These are phyloP conservation scores for Styela clava DNA, from an alignment of 23 tunicate genomes.

Conservation along the genomic window DNA sequence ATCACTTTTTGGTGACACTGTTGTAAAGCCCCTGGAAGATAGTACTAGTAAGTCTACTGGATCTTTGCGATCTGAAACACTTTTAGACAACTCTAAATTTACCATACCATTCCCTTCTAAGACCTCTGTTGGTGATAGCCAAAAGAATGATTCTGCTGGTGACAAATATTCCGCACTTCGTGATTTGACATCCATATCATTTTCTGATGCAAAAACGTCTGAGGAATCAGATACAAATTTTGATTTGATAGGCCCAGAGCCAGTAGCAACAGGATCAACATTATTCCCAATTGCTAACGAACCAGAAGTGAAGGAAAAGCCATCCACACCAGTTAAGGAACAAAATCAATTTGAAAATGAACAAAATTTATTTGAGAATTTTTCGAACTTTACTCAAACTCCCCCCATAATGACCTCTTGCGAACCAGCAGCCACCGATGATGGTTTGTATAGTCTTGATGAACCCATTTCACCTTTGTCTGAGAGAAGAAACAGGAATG, in stretches of 20 bases:
- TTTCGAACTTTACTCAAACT: neutral
- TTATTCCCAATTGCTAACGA: neutral
- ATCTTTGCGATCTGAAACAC: no score
- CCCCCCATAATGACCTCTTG: neutral
- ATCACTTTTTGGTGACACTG: neutral
- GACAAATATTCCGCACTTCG: neutral
- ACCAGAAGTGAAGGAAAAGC: neutral
- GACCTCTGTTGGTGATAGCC: neutral
- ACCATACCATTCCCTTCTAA: neutral
- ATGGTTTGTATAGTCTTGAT: slow-evolving; percentile 12
- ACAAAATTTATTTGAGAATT: neutral
- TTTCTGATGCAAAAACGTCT: neutral
- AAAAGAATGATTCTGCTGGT: neutral
- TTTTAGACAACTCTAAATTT: no score
- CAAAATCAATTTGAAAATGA: neutral
- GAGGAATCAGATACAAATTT: neutral
- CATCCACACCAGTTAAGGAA: neutral
- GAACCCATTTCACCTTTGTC: slow-evolving; percentile 12
- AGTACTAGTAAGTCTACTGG: no score
- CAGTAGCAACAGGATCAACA: neutral
- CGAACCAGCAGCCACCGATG: neutral
- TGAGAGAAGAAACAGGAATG: neutral
- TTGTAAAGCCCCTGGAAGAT: no score
- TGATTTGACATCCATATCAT: neutral
- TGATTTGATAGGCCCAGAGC: neutral